Conservation (phyloP, 2,888 invertebrate species). For the Heliconius hortense region DNA sequence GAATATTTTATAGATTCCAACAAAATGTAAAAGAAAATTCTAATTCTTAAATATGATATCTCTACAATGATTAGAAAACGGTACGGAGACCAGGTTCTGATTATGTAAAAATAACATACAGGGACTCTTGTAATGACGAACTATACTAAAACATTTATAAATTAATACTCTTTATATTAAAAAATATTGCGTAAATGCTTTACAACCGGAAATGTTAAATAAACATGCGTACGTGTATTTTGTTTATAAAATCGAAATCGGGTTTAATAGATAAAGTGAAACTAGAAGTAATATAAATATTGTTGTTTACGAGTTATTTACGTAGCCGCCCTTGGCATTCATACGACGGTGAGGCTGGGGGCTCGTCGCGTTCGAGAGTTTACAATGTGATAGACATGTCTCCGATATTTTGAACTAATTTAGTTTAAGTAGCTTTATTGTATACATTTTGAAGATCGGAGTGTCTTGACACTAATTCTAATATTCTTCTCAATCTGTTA, state of each 20-base stretch:
- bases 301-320: constrained; percentile 43
- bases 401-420: background rate
- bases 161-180: background rate
- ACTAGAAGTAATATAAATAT: constrained; percentile 39
- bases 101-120: too few species aligned
- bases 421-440: background rate
- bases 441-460: background rate
- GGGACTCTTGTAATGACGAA: too few species aligned
- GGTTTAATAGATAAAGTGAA: constrained; percentile 3
- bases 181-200: background rate
- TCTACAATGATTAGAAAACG: too few species aligned
- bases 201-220: constrained; percentile 14
- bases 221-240: constrained; percentile 6
- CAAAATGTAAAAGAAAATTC: too few species aligned
- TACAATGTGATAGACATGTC: background rate
- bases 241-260: constrained; percentile 2
- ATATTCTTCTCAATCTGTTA: background rate
- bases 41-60: too few species aligned
- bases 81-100: too few species aligned
- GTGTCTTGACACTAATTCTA: background rate
- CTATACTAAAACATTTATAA: background rate
- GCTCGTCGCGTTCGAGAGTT: constrained; percentile 42
- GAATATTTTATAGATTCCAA: too few species aligned
- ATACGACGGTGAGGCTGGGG: constrained; percentile 41
- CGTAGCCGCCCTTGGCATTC: constrained; percentile 47